These are phyloP conservation scores for Mustela lutreola DNA, from an alignment of 2,113 vertebrate species.

Conservation along the genomic window DNA sequence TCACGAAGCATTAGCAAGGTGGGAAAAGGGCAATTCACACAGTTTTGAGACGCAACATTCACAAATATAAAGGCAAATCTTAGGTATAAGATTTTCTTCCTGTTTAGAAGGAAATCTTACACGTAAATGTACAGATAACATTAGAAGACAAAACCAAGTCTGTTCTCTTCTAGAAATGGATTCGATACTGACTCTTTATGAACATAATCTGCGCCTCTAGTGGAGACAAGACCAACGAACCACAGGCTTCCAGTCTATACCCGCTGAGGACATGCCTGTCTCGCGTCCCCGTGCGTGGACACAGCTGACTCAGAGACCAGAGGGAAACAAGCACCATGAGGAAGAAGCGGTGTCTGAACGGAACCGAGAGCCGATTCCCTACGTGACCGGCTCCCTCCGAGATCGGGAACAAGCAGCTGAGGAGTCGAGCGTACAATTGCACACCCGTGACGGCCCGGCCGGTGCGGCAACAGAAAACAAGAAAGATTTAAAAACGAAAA, in stretches of 20 bases:
- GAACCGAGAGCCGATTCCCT: background rate
- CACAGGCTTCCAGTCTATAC: background rate
- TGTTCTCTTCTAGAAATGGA: background rate
- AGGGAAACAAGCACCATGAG: background rate
- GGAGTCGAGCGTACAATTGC: accelerated
- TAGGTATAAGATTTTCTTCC: too few relatives aligned
- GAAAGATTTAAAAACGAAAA: background rate
- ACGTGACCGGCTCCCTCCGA: background rate
- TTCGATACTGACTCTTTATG: background rate
- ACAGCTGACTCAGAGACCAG: too few relatives aligned
- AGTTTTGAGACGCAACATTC: background rate
- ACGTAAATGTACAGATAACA: background rate
- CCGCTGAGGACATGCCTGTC: background rate
- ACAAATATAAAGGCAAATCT: background rate
- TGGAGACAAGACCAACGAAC: background rate
- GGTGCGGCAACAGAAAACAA: background rate
- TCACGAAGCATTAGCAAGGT: background rate
- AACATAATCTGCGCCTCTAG: background rate
- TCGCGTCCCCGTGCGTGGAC: too few relatives aligned
- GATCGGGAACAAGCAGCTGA: background rate
- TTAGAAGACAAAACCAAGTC: background rate
- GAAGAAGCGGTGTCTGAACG: background rate
- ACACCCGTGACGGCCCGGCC: background rate
- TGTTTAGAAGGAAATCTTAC: background rate
- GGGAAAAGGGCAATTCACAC: background rate